Evolutionary conservation across 2,888 invertebrate species (phyloP), one percentile per base, ranked within the genome.

Genomic region (Lasioglossum vierecki): DNA sequence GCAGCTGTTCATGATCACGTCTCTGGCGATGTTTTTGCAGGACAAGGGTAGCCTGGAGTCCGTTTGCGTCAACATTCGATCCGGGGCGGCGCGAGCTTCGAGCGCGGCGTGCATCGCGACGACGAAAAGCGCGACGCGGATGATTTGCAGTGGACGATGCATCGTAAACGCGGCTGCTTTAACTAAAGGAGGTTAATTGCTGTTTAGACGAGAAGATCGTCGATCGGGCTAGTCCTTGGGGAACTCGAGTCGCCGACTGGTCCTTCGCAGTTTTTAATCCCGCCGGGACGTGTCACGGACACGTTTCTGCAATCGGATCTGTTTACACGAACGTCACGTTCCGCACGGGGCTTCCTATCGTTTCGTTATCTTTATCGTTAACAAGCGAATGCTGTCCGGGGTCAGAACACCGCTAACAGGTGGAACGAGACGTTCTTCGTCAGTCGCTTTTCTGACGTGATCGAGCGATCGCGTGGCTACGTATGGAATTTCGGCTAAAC

Each of bases 231-330:
- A 79, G 66, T 83, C 82, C 79, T 76, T 63, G 35, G n/a, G 46
- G 35, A n/a, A 90, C 85, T 88, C 63, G 66, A 82, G 49, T 44
- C 70, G 13, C 22, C 22, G 63, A 9, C 11, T 39, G 68, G n/a
- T 63, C 71, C 79, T 74, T 84, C 83, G 74, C 30, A 73, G 73
- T 90, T 91, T 91, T 88, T 89, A 91, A 91, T 91, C 90, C 60
- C 82, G n/a, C 3, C 9, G 5, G 85, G 77, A 92, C 91, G 91
- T 91, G 91, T 80, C 75, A 8, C 71, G 71, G 72, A 41, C 49
- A 68, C 60, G 35, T 68, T 83, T 60, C 39, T 68, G 82, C 82
- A 91, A 90, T 90, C 91, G 66, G 6, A 18, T 68, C 85, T 83
- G 76, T 87, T 87, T 89, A 84, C 79, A 75, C 30, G 84, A 18